A percentile compares a stretch with the other conserved stretches of the same genome.
Conservation (phyloP, 2,797 vertebrate genomes). For the Typhlichthys eigenmanni region DNA sequence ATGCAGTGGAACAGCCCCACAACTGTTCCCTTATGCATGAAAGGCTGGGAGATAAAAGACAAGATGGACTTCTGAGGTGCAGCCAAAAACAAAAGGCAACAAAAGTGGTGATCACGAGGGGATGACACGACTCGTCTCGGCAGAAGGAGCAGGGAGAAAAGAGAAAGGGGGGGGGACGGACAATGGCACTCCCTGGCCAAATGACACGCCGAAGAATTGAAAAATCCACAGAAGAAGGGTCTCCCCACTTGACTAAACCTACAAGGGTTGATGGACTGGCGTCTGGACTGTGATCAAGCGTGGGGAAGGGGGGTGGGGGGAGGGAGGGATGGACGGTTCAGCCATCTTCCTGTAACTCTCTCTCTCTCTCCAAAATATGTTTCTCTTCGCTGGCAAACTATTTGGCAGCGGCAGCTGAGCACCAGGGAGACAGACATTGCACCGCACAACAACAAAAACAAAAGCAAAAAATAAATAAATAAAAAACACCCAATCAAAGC, state of each 20-base stretch:
- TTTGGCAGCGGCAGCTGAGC: slow-evolving; percentile 64
- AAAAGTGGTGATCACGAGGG: slow-evolving; percentile 99
- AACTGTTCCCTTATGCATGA: slow-evolving; percentile 99
- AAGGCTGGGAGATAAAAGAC: slow-evolving; percentile 98
- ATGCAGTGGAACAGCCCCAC: slow-evolving; percentile 99
- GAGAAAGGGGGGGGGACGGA: slow-evolving; percentile 70
- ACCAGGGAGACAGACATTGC: slow-evolving; percentile 61
- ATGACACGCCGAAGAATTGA: slow-evolving; percentile 96
- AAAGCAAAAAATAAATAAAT: slow-evolving; percentile 26
- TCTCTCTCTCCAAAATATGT: slow-evolving; percentile 51
- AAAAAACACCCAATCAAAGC: slow-evolving; percentile 74
- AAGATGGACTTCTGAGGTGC: slow-evolving; percentile 99
- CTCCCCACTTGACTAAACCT: slow-evolving; percentile 88
- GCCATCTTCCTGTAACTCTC: slow-evolving; percentile 51
- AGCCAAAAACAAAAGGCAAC: slow-evolving; percentile 99
- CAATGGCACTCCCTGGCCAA: slow-evolving; percentile 91
- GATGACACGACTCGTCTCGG: slow-evolving; percentile 94
- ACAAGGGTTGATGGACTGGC: slow-evolving; percentile 88
- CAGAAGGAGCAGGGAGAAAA: slow-evolving; percentile 86
- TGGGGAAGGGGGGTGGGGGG: slow-evolving; percentile 15
- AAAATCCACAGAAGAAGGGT: slow-evolving; percentile 97
- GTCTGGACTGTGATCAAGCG: slow-evolving; percentile 60
- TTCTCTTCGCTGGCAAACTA: slow-evolving; percentile 63
- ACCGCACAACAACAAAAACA: slow-evolving; percentile 52
- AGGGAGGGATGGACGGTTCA: slow-evolving; percentile 23